Conservation (phyloP, 2,113 vertebrate genomes). For the Acrocephalus arundinaceus region DNA sequence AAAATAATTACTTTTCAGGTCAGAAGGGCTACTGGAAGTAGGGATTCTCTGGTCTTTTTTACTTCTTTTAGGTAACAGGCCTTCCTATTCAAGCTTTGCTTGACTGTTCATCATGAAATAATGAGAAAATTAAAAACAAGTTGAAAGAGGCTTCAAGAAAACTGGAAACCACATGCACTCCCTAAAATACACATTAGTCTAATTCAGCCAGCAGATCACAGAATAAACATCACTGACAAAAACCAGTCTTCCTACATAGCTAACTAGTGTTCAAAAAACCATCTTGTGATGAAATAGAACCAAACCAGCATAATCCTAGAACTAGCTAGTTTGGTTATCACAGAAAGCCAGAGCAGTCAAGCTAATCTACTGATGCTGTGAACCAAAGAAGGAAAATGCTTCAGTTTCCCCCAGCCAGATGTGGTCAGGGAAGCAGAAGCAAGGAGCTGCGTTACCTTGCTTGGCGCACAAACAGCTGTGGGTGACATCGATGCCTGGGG, state of each 20-base stretch:
- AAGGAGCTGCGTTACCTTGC: slow-evolving; percentile 79
- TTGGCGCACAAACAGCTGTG: slow-evolving; percentile 74
- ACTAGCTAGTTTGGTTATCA: background rate
- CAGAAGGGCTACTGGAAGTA: background rate
- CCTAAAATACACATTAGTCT: background rate
- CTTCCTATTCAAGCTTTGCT: background rate
- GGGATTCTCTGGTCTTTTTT: background rate
- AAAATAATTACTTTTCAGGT: background rate
- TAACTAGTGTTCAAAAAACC: background rate
- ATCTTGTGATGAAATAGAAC: background rate
- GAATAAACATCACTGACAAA: background rate
- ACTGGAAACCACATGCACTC: background rate
- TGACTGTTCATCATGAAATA: background rate
- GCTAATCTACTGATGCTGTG: background rate
- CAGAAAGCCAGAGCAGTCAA: background rate
- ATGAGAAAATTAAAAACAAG: background rate
- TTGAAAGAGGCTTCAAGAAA: background rate
- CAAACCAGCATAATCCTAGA: background rate
- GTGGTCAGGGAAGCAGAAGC: background rate
- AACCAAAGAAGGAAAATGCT: background rate
- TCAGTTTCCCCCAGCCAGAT: background rate
- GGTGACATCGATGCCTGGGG: slow-evolving; percentile 73
- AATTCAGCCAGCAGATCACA: background rate
- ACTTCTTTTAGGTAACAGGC: background rate
- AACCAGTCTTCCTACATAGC: background rate